These are phyloP conservation scores for Trachelus stipa DNA, from an alignment of 2,888 invertebrate genomes.

Conservation along the genomic window DNA sequence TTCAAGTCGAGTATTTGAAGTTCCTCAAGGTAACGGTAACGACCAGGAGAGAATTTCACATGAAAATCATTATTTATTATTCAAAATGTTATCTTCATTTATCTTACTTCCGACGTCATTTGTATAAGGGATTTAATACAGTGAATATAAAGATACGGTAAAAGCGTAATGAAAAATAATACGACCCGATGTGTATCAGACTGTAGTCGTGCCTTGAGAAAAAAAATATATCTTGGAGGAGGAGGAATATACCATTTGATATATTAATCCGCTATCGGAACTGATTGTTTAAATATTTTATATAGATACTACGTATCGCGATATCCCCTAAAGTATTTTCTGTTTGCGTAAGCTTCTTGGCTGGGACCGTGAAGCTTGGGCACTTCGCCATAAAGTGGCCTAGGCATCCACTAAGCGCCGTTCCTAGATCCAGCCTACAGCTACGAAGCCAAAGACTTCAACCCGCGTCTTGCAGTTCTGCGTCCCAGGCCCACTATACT, in stretches of 20 bases:
- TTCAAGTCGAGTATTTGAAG: slow-evolving; percentile 15
- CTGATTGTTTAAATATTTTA: background rate
- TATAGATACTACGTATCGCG: slow-evolving; percentile 16
- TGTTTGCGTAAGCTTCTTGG: slow-evolving; percentile 45
- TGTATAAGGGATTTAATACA: background rate
- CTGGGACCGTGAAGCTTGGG: slow-evolving; percentile 37
- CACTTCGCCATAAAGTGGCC: slow-evolving; percentile 45
- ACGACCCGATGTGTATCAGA: background rate
- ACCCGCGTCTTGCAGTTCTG: background rate
- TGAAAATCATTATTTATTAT: background rate
- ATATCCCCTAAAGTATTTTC: slow-evolving; percentile 40
- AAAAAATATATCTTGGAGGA: background rate
- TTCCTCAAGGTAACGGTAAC: background rate
- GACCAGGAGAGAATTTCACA: background rate
- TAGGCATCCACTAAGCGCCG: slow-evolving; percentile 38
- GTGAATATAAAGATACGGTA: no score
- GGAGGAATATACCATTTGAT: background rate
- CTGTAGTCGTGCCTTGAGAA: background rate
- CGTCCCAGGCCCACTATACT: background rate
- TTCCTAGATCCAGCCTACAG: slow-evolving; percentile 5
- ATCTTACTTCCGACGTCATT: background rate
- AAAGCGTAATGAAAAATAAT: background rate
- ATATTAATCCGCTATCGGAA: background rate
- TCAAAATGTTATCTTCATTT: background rate
- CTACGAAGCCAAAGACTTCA: background rate